Evolutionary conservation across 2,797 vertebrate genomes (phyloP).

Genomic region (Rachycentron canadum): DNA sequence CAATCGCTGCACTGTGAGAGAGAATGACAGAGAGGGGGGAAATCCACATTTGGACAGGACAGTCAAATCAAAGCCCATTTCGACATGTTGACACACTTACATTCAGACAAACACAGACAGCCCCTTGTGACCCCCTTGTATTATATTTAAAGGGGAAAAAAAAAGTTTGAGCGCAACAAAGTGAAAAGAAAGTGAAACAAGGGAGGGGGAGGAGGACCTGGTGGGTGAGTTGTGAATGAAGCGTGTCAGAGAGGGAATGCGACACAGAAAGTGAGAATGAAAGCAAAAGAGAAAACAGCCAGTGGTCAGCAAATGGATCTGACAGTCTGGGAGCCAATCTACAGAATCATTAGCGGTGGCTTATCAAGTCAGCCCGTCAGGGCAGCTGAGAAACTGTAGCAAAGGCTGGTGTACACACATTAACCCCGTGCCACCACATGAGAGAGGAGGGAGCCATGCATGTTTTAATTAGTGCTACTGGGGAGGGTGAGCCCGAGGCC

Average conservation of each 20-base stretch:
- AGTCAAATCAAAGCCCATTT: constrained; percentile 67
- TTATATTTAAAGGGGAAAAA: constrained; percentile 20
- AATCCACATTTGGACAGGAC: constrained; percentile 73
- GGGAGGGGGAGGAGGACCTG: neutral
- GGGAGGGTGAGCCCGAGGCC: constrained; percentile 57
- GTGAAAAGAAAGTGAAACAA: constrained; percentile 17
- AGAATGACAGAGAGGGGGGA: constrained; percentile 59
- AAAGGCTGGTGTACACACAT: constrained; percentile 73
- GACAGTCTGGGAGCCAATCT: constrained; percentile 50
- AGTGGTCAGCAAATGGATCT: constrained; percentile 43
- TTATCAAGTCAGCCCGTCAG: constrained; percentile 53
- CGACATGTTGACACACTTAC: constrained; percentile 73
- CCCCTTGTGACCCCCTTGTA: constrained; percentile 35
- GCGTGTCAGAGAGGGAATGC: neutral
- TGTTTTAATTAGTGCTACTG: constrained; percentile 82
- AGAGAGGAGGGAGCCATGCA: constrained; percentile 63
- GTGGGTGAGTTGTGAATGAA: neutral
- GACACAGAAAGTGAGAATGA: constrained; percentile 23
- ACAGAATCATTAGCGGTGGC: constrained; percentile 66
- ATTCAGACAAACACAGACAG: constrained; percentile 61
- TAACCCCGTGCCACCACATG: constrained; percentile 72
- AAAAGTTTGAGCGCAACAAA: constrained; percentile 58
- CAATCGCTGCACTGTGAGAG: constrained; percentile 64
- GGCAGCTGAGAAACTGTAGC: constrained; percentile 50
- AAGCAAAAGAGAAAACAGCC: constrained; percentile 18